phyloP scores from a whole-genome alignment of 2,888 invertebrate species.

The Lepetodrilus schrolli region DNA sequence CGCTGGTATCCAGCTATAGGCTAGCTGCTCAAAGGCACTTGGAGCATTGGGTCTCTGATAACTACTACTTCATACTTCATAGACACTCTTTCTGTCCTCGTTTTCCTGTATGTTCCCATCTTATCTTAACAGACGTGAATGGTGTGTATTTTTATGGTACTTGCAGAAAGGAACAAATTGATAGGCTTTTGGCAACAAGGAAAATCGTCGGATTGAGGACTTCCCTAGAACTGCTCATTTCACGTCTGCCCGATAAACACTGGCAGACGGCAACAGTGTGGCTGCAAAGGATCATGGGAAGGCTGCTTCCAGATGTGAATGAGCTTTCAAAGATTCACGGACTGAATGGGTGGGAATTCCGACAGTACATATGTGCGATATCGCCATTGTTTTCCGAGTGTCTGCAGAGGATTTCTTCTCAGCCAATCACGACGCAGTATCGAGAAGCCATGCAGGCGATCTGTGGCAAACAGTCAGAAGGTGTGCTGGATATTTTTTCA shows the following conservation, averaged over 20 bases:
- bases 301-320: neutral
- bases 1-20: no score
- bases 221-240: neutral
- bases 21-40: no score
- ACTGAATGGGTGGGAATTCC: neutral
- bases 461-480: neutral
- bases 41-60: no score
- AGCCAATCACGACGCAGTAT: conserved; percentile 14
- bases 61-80: no score
- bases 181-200: neutral
- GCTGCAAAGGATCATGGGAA: neutral
- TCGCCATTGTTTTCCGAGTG: neutral
- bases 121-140: no score
- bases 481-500: neutral
- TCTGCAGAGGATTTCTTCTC: neutral
- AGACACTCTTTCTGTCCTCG: neutral
- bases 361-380: neutral
- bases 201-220: neutral
- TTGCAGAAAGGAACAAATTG: neutral
- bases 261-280: conserved; percentile 7
- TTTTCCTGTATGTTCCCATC: no score
- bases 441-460: neutral
- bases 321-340: neutral
- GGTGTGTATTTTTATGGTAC: no score
- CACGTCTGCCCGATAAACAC: neutral